Percentiles rank a stretch among this genome's conserved stretches.
Conservation (phyloP, 2,888 invertebrate genomes). For the Drosophila parthenogenetica region DNA sequence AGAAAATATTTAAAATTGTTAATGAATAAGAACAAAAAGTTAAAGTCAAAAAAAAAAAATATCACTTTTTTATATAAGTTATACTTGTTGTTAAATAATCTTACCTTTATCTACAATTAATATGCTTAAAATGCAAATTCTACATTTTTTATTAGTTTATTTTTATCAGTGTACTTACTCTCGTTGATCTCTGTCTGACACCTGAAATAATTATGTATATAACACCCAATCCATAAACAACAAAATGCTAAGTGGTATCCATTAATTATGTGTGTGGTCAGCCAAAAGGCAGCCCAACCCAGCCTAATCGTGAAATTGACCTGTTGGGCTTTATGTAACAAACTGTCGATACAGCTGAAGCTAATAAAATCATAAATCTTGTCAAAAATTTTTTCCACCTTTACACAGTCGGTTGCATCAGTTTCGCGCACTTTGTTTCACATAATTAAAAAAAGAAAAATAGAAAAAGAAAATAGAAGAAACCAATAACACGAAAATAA, state of each 20-base stretch:
- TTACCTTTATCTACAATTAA: too few relatives aligned
- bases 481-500: constrained; percentile 13
- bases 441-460: constrained; percentile 43
- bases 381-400: constrained; percentile 62
- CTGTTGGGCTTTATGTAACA: constrained; percentile 69
- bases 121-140: neutral
- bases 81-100: too few relatives aligned
- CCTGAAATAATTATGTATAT: constrained; percentile 37
- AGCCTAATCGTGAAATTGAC: constrained; percentile 50
- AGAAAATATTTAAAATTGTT: too few relatives aligned
- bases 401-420: constrained; percentile 50
- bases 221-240: constrained; percentile 55
- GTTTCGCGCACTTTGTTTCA: constrained; percentile 64
- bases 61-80: too few relatives aligned
- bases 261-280: constrained; percentile 63
- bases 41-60: too few relatives aligned
- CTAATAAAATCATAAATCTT: constrained; percentile 75
- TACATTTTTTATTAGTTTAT: neutral
- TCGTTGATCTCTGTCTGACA: constrained; percentile 18
- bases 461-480: constrained; percentile 10
- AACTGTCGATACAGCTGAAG: constrained; percentile 63
- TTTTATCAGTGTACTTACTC: neutral
- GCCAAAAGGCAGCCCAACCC: constrained; percentile 27
- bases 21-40: too few relatives aligned
- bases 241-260: constrained; percentile 52